These are phyloP conservation scores for Artibeus jamaicensis DNA, from an alignment of 2,797 vertebrate species.

Conservation along the genomic window DNA sequence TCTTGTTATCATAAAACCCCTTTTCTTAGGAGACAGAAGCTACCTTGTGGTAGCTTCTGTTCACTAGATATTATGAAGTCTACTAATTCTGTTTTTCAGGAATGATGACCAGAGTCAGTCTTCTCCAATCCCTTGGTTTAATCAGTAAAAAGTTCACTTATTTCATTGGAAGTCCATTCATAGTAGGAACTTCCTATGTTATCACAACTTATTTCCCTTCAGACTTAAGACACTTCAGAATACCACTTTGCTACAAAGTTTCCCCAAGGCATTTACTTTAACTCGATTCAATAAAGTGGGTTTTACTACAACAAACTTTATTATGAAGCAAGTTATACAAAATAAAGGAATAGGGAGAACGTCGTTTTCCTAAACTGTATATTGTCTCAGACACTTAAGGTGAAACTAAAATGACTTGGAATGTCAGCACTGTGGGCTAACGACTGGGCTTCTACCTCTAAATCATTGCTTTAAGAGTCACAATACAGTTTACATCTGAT, in stretches of 20 bases:
- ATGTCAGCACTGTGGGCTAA: neutral
- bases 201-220: neutral
- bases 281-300: neutral
- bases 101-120: neutral
- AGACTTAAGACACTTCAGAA: neutral
- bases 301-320: constrained; percentile 7
- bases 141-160: neutral
- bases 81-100: neutral
- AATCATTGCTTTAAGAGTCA: neutral
- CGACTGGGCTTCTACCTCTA: neutral
- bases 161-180: neutral
- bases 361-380: neutral
- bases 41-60: neutral
- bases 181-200: neutral
- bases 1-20: neutral
- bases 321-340: neutral
- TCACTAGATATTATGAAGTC: neutral
- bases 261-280: neutral
- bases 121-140: neutral
- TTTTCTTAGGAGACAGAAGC: constrained; percentile 20
- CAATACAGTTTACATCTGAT: neutral
- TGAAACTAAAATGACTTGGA: neutral
- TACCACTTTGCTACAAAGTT: neutral
- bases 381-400: neutral
- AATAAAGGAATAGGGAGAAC: neutral